Conservation (phyloP, 2,113 vertebrate species). For the Formicarius rufipectus region DNA sequence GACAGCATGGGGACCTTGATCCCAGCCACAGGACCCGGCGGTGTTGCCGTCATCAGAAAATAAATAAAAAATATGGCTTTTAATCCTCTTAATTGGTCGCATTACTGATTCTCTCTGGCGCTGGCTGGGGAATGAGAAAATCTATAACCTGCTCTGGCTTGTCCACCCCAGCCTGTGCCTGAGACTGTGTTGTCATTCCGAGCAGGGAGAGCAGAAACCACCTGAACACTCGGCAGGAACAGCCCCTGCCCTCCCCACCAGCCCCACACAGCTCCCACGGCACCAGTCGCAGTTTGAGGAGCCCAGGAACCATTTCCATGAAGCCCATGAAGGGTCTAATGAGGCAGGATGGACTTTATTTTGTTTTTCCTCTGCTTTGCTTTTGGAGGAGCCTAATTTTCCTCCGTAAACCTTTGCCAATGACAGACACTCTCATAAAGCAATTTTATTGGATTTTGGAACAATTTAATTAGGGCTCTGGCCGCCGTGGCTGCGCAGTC, state of each 20-base stretch:
- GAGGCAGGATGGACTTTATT: not conserved
- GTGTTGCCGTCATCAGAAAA: not conserved
- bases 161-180: not conserved
- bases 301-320: not conserved
- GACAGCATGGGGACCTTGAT: not conserved
- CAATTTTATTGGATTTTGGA: conserved; percentile 61
- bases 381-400: conserved; percentile 25
- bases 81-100: conserved; percentile 47
- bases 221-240: not conserved
- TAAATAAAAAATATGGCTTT: not conserved
- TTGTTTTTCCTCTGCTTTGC: not conserved
- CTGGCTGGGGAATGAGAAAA: conserved; percentile 11
- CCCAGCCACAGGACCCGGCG: not conserved
- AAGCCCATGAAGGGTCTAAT: not conserved
- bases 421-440: conserved; percentile 59
- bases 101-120: not conserved
- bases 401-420: conserved; percentile 43
- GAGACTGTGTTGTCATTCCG: not conserved
- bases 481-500: not conserved
- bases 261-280: not conserved
- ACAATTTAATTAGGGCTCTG: conserved; percentile 46
- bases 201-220: not conserved
- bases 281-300: not conserved
- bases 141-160: not conserved
- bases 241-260: not conserved